phyloP scores from a whole-genome alignment of 2,797 vertebrate species.

The Coreius guichenoti region DNA sequence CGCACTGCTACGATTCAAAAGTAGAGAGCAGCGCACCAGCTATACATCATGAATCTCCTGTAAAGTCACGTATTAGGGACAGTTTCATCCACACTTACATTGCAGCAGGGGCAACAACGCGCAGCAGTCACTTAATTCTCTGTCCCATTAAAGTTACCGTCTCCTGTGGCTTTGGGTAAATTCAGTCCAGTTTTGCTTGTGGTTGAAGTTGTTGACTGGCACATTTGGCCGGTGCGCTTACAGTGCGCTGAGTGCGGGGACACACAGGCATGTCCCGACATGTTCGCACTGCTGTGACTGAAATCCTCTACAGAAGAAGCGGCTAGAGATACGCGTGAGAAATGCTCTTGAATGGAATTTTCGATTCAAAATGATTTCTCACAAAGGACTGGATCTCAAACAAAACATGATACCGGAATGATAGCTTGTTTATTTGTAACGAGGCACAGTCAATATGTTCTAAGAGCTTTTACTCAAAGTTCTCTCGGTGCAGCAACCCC shows the following conservation, averaged over 20 bases:
- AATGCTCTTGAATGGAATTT: neutral
- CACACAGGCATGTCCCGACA: slow-evolving; percentile 31
- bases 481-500: neutral
- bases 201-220: slow-evolving; percentile 6
- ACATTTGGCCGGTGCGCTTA: neutral
- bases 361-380: neutral
- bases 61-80: slow-evolving; percentile 16
- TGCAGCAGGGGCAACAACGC: slow-evolving; percentile 23
- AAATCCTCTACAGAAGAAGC: neutral
- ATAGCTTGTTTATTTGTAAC: neutral
- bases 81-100: slow-evolving; percentile 32
- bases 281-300: neutral
- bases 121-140: slow-evolving; percentile 12
- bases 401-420: neutral
- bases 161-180: neutral
- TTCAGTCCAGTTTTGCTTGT: slow-evolving; percentile 6
- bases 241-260: neutral
- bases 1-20: neutral
- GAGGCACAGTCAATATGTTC: neutral
- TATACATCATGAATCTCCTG: slow-evolving; percentile 26
- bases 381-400: neutral
- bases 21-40: neutral
- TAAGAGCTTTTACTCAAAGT: neutral
- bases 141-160: slow-evolving; percentile 27
- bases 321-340: neutral